phyloP scores from a whole-genome alignment of 2,888 invertebrate species.

The Andrena marginata region DNA sequence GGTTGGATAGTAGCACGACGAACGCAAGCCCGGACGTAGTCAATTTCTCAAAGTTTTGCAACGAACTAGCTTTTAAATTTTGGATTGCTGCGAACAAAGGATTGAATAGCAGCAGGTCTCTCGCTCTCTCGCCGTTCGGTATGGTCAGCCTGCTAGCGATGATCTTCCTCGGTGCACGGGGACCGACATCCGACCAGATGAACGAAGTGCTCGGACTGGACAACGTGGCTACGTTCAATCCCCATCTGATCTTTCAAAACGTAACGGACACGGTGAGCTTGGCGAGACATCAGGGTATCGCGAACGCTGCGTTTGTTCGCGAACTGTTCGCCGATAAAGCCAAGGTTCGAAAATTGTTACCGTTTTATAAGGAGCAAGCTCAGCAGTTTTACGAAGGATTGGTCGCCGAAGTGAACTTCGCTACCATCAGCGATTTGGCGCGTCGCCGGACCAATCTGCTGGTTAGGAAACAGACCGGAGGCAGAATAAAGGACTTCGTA shows the following conservation, averaged over 20 bases:
- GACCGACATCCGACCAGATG: constrained; percentile 95
- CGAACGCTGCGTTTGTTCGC: constrained; percentile 92
- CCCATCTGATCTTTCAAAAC: constrained; percentile 94
- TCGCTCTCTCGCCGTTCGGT: constrained; percentile 94
- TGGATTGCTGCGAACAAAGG: constrained; percentile 90
- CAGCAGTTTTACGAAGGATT: constrained; percentile 95
- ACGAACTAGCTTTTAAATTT: constrained; percentile 93
- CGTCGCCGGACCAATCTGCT: constrained; percentile 92
- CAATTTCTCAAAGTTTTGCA: constrained; percentile 92
- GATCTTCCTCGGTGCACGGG: constrained; percentile 95
- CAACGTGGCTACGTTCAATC: constrained; percentile 96
- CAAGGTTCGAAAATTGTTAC: constrained; percentile 91
- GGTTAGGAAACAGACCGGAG: constrained; percentile 92
- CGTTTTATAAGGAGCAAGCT: constrained; percentile 95
- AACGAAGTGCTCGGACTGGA: constrained; percentile 94
- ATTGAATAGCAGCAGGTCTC: constrained; percentile 91
- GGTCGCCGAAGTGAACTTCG: constrained; percentile 94
- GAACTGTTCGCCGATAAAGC: constrained; percentile 93
- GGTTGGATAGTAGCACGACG: constrained; percentile 91
- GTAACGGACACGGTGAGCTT: constrained; percentile 93
- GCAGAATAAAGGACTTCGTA: constrained; percentile 91
- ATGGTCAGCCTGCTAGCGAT: constrained; percentile 94
- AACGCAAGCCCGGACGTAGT: constrained; percentile 91
- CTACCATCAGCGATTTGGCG: constrained; percentile 93
- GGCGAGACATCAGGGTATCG: constrained; percentile 89